phyloP scores from a whole-genome alignment of 2,888 invertebrate species.

The Ellobium chinense region DNA sequence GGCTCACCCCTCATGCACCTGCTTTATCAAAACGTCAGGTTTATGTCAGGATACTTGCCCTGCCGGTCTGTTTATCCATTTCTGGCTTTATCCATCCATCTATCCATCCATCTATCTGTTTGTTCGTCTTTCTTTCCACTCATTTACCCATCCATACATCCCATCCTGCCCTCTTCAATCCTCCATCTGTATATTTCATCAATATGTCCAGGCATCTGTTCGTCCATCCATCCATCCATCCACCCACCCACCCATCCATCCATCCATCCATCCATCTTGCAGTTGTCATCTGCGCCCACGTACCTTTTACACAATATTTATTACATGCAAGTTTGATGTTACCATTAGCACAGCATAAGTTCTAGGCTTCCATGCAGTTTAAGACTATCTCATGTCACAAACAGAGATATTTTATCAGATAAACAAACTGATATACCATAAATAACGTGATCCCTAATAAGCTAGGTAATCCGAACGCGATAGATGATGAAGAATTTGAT shows the following conservation, averaged over 20 bases:
- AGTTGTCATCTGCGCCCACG: neutral
- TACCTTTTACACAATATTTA: no score
- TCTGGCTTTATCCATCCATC: neutral
- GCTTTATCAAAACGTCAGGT: neutral
- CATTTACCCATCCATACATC: neutral
- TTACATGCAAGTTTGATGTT: no score
- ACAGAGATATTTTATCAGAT: no score
- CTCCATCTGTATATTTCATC: neutral
- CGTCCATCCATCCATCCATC: neutral
- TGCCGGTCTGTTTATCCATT: slow-evolving; percentile 18
- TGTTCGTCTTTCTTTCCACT: neutral
- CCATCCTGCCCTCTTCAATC: neutral
- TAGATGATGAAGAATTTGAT: no score
- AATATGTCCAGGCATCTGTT: neutral
- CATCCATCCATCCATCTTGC: neutral
- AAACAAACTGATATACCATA: no score
- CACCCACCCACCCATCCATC: neutral
- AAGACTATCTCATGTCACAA: no score
- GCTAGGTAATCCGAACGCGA: no score
- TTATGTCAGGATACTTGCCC: no score
- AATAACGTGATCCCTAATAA: no score
- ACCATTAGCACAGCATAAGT: no score
- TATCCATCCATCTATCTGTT: neutral
- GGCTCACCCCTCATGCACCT: neutral
- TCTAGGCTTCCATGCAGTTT: no score